A percentile compares a stretch with the other conserved stretches of the same genome.
Conservation (phyloP, 2,113 vertebrate genomes). For the Choloepus hoffmanni region DNA sequence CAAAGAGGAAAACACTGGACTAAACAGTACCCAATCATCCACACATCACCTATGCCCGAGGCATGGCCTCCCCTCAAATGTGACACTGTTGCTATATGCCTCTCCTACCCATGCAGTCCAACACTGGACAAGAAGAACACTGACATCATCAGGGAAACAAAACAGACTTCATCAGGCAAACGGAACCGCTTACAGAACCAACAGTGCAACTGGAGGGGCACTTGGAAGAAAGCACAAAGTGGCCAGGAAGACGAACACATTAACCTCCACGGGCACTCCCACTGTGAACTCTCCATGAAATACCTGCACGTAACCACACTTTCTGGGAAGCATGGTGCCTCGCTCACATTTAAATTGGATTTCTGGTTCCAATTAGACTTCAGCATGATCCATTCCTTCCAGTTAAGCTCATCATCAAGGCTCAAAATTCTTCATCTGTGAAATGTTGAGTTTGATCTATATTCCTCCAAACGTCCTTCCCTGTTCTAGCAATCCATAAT, state of each 20-base stretch:
- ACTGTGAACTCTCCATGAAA: neutral
- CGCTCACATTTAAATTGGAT: neutral
- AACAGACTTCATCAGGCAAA: fast-evolving
- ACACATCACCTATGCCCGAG: too few species aligned
- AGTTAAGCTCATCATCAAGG: slow-evolving; percentile 4
- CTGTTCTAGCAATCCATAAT: neutral
- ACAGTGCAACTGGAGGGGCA: neutral
- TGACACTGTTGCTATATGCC: fast-evolving
- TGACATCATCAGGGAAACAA: neutral
- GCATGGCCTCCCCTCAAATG: too few species aligned
- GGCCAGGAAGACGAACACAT: neutral
- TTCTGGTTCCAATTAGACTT: slow-evolving; percentile 33
- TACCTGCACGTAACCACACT: neutral
- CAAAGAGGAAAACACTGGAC: neutral
- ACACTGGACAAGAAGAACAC: neutral
- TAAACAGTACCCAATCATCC: neutral
- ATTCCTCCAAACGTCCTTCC: neutral
- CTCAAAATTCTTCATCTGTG: slow-evolving; percentile 28
- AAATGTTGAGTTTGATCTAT: neutral
- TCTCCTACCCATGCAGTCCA: neutral
- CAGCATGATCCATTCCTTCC: slow-evolving; percentile 17
- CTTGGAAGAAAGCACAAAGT: neutral
- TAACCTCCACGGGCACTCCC: neutral
- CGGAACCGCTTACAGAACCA: fast-evolving
- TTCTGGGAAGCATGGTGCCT: neutral